phyloP scores from a whole-genome alignment of 2,797 vertebrate genomes.

The Ctenopoma multispine region DNA sequence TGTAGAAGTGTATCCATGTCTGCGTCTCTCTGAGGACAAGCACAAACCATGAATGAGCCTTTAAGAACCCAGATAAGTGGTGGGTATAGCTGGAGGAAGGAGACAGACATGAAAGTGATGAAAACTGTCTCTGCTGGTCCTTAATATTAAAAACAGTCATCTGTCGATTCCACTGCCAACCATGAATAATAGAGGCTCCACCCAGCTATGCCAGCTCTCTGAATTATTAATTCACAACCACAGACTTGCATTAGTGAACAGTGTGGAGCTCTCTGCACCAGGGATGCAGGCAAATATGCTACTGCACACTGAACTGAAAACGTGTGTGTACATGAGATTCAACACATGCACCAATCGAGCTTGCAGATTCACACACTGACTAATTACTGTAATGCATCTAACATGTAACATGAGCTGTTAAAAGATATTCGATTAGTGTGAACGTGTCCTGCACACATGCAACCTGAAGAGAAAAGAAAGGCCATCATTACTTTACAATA shows the following conservation, averaged over 20 bases:
- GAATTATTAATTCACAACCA: conserved; percentile 76
- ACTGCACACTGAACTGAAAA: conserved; percentile 6
- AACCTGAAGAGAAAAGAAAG: too few relatives aligned
- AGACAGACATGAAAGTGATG: conserved; percentile 15
- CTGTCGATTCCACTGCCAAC: conserved; percentile 58
- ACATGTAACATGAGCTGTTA: not conserved
- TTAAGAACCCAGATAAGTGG: not conserved
- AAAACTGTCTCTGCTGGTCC: conserved; percentile 31
- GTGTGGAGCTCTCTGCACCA: conserved; percentile 41
- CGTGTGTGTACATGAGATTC: conserved; percentile 1
- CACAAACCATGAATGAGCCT: too few relatives aligned
- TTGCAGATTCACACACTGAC: conserved; percentile 26
- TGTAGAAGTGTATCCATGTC: not conserved
- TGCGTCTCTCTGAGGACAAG: too few relatives aligned
- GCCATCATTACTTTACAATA: too few relatives aligned
- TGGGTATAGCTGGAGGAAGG: conserved; percentile 12
- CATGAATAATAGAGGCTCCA: conserved; percentile 78
- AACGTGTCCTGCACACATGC: too few relatives aligned
- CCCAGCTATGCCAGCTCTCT: conserved; percentile 62
- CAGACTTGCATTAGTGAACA: conserved; percentile 70
- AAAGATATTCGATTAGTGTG: too few relatives aligned
- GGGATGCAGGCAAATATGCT: conserved; percentile 18
- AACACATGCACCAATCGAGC: conserved; percentile 1
- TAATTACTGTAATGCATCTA: not conserved
- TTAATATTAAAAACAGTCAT: conserved; percentile 72